A percentile compares a stretch with the other conserved stretches of the same genome.
Conservation (phyloP, 2,888 invertebrate genomes). For the Cryptus viduatorius region DNA sequence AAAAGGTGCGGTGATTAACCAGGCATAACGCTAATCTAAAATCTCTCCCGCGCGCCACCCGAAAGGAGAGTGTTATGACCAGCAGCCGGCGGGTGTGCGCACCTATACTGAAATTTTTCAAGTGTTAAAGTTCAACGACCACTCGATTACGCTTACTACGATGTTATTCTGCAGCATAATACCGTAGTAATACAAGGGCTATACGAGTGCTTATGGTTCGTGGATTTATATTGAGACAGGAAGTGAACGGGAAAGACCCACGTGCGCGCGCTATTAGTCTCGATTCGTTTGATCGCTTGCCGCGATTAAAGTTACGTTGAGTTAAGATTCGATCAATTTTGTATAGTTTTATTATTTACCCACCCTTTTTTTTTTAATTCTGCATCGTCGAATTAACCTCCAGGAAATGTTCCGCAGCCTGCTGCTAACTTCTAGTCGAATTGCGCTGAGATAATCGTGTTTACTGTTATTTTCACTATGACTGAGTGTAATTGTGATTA, state of each 20-base stretch:
- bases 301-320: constrained; percentile 61
- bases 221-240: constrained; percentile 68
- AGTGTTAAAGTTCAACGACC: constrained; percentile 65
- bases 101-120: constrained; percentile 27
- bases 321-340: constrained; percentile 50
- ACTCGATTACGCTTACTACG: constrained; percentile 50
- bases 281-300: constrained; percentile 66
- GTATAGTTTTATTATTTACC: not conserved
- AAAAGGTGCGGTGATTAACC: constrained; percentile 54
- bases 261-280: constrained; percentile 73
- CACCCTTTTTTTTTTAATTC: constrained; percentile 1
- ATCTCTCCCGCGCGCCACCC: constrained; percentile 28
- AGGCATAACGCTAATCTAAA: constrained; percentile 47
- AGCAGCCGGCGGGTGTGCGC: constrained; percentile 57
- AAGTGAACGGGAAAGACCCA: constrained; percentile 60
- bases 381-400: not conserved
- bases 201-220: constrained; percentile 24
- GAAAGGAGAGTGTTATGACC: not conserved
- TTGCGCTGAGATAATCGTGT: constrained; percentile 15
- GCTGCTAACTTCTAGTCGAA: not conserved
- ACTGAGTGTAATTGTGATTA: constrained; percentile 2
- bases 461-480: not conserved
- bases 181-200: constrained; percentile 16
- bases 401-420: not conserved
- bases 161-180: constrained; percentile 8